Evolutionary conservation across 53 echinoderm and acorn worm species (phyloP).

Genomic region (Stichopus horrens): DNA sequence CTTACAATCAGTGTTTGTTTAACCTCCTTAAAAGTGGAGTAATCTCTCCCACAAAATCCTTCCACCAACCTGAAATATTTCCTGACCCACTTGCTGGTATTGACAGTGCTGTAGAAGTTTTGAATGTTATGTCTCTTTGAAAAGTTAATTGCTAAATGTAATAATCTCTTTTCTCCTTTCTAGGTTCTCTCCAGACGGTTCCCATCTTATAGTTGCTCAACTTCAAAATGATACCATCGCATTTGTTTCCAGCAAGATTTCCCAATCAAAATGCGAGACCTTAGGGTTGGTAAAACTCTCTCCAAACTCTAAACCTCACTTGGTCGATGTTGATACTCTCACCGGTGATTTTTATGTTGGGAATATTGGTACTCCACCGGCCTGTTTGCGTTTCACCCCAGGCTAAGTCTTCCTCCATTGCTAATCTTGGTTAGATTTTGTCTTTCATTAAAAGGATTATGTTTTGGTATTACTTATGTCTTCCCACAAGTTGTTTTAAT

Average conservation of each 20-base stretch:
- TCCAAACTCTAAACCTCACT: slow-evolving; percentile 67
- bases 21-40: too few species aligned
- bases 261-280: slow-evolving; percentile 64
- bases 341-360: slow-evolving; percentile 86
- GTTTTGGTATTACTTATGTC: too few species aligned
- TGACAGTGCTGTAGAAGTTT: too few species aligned
- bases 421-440: too few species aligned
- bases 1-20: too few species aligned
- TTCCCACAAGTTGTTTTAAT: too few species aligned
- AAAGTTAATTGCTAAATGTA: background rate
- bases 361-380: slow-evolving; percentile 59
- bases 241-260: slow-evolving; percentile 58
- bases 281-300: slow-evolving; percentile 64
- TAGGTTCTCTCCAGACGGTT: slow-evolving; percentile 79
- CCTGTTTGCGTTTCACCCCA: slow-evolving; percentile 77
- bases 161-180: background rate
- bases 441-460: too few species aligned
- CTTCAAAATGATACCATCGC: slow-evolving; percentile 70
- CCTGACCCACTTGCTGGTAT: too few species aligned
- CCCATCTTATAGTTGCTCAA: slow-evolving; percentile 88
- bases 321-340: slow-evolving; percentile 77
- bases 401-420: background rate
- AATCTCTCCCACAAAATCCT: too few species aligned
- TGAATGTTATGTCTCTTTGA: too few species aligned
- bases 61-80: too few species aligned